Percentiles rank a stretch among this genome's conserved stretches.
Conservation (phyloP, 2,888 invertebrate genomes). For the Eugnorisma glareosa region DNA sequence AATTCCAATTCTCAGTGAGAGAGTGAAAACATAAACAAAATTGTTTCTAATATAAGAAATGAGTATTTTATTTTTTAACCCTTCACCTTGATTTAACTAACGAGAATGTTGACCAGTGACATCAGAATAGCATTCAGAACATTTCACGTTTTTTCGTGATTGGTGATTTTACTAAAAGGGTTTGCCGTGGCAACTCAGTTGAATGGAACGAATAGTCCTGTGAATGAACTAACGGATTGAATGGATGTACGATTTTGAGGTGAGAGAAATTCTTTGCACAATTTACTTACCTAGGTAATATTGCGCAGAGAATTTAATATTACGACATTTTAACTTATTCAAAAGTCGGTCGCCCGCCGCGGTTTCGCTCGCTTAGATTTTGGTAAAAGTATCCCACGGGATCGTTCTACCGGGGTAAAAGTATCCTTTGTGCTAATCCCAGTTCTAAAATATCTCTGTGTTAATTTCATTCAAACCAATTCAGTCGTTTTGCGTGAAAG, state of each 20-base stretch:
- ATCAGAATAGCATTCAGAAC: background rate
- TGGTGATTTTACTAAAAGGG: slow-evolving; percentile 44
- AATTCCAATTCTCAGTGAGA: background rate
- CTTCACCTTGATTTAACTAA: background rate
- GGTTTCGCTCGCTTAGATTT: no score
- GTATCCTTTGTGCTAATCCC: no score
- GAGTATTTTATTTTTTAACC: background rate
- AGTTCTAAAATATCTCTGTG: no score
- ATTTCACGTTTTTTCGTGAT: slow-evolving; percentile 7
- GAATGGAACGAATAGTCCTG: slow-evolving; percentile 23
- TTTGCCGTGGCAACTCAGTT: background rate
- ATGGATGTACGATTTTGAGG: background rate
- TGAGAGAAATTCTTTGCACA: background rate
- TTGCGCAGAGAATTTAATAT: background rate
- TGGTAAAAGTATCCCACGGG: no score
- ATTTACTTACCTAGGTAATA: background rate
- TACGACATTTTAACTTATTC: background rate
- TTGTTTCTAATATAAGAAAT: background rate
- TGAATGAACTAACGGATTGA: background rate
- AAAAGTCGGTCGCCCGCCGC: background rate
- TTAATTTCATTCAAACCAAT: no score
- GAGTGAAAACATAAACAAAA: background rate
- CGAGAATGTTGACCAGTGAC: background rate
- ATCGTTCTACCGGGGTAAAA: no score
- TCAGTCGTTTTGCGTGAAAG: no score